Evolutionary conservation across 2,888 invertebrate genomes (phyloP).

Genomic region (Baccha elongata): DNA sequence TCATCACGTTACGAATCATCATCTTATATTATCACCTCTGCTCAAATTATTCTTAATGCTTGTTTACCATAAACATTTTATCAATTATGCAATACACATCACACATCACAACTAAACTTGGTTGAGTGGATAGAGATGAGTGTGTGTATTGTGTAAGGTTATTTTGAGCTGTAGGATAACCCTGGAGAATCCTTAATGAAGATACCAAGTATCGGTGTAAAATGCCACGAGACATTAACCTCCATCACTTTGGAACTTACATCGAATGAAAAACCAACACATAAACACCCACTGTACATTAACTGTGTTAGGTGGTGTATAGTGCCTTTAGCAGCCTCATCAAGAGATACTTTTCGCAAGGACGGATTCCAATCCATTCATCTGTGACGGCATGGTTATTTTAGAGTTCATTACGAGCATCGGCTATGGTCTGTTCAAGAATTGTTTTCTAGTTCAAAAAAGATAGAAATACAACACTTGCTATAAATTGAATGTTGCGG

Average conservation of each 20-base stretch:
- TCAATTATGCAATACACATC: slow-evolving; percentile 50
- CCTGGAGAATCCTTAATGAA: slow-evolving; percentile 43
- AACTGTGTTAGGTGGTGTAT: not conserved
- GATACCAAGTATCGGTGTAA: slow-evolving; percentile 45
- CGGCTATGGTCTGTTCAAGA: slow-evolving; percentile 17
- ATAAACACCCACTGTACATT: slow-evolving; percentile 38
- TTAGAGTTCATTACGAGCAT: slow-evolving; percentile 59
- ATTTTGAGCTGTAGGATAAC: not conserved
- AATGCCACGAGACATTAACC: slow-evolving; percentile 66
- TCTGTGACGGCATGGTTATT: slow-evolving; percentile 61
- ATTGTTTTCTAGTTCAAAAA: slow-evolving; percentile 27
- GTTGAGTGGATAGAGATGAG: not conserved
- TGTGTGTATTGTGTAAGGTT: not conserved
- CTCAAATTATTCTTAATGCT: not conserved
- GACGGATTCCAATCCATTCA: slow-evolving; percentile 55
- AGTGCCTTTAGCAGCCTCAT: slow-evolving; percentile 8
- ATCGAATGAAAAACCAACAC: slow-evolving; percentile 14
- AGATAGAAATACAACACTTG: slow-evolving; percentile 24
- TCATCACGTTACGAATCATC: too few relatives aligned
- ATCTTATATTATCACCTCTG: not conserved
- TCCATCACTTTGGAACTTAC: slow-evolving; percentile 42
- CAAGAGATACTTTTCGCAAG: slow-evolving; percentile 9
- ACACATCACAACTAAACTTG: not conserved
- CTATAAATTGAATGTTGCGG: slow-evolving; percentile 25
- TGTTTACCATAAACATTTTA: slow-evolving; percentile 52